Evolutionary conservation across 2,888 invertebrate genomes (phyloP), one percentile per base, ranked within the genome.

Genomic region (Euzophera pinguis): DNA sequence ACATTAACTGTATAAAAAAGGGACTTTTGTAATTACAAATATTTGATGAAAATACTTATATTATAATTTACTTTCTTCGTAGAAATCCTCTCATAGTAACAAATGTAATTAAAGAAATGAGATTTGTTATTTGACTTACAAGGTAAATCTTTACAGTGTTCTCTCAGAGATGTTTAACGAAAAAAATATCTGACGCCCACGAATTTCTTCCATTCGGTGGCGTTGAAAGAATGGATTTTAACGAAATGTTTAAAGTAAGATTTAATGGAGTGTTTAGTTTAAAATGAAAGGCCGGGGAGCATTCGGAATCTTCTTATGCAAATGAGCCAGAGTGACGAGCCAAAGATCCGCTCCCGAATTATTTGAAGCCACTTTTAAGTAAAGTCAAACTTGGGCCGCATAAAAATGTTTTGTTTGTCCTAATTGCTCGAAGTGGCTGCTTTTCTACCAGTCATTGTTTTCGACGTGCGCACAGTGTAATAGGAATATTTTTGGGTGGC

Each of bases 381-480:
- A 50, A 68, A 71, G 61, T 56, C 56, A 57, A 66, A 74, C 70
- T 68, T 66, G 66, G 58, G 71, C 65, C 69, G 77, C 77, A 80
- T 84, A 86, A 89, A 86, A 87, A 84, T 87, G 86, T 85, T 88
- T 89, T 87, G 89, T 89, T 89, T 86, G 76, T 81, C 77, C 81
- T 88, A 88, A 89, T 88, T 85, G 89, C 80, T 81, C 67, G 71
- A 82, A 90, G 88, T 89, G 85, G 84, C 84, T 87, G 85, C 78
- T 78, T 85, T 86, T 67, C 73, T 75, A 71, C 82, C 59, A 87
- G 85, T 89, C 89, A 90, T 86, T 88, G 89, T 89, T 89, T 87
- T 84, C 83, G 81, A 82, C 79, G 76, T 76, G 77, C 75, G 69
- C 67, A 65, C 69, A 66, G 65, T 69, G 76, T 85, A 81, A 83